These are phyloP conservation scores for Phyllotreta cruciferae DNA, from an alignment of 2,888 invertebrate species.

Conservation along the genomic window DNA sequence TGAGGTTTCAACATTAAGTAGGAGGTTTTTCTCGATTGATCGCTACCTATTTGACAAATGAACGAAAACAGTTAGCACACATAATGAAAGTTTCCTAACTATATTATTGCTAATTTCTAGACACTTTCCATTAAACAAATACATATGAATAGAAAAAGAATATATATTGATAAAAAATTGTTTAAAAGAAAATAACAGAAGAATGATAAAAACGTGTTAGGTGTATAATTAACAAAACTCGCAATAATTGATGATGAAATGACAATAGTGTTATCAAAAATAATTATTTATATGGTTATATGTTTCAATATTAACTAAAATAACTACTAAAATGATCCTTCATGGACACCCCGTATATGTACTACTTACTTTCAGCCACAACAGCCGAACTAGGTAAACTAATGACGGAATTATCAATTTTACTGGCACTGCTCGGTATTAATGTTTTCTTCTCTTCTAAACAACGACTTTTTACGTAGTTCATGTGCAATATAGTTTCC, in stretches of 20 bases:
- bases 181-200: too few species aligned
- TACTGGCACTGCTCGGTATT: neutral
- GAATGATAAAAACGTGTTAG: too few species aligned
- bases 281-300: neutral
- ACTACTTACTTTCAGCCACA: constrained; percentile 7
- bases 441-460: constrained; percentile 43
- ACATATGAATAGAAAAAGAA: too few species aligned
- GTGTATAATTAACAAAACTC: too few species aligned
- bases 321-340: too few species aligned
- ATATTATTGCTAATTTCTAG: too few species aligned
- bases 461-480: constrained; percentile 55
- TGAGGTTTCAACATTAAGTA: constrained; percentile 23
- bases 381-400: constrained; percentile 25
- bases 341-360: too few species aligned
- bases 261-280: neutral
- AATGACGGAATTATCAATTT: constrained; percentile 24
- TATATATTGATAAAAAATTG: too few species aligned
- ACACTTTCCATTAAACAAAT: too few species aligned
- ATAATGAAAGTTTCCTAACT: neutral
- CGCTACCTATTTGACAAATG: constrained; percentile 2
- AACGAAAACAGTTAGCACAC: neutral
- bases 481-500: constrained; percentile 60
- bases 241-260: too few species aligned
- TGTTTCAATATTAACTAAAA: neutral
- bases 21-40: constrained; percentile 16